Conservation (phyloP, 1,140 invertebrate species). For the Hycleus phaleratus region DNA sequence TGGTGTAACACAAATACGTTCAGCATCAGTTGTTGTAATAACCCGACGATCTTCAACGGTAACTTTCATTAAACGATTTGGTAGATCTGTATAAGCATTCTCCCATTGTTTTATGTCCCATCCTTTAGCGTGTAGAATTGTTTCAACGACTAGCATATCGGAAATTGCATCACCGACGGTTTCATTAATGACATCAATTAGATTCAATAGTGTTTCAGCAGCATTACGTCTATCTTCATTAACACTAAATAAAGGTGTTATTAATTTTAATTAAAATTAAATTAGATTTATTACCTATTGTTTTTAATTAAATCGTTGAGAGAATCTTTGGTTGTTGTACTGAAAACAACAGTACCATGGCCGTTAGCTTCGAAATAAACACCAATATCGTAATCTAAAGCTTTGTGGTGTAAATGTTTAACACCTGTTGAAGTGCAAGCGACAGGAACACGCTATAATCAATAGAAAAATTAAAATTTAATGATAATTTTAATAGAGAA, state of each 20-base stretch:
- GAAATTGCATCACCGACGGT: constrained; percentile 96
- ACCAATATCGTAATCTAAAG: constrained; percentile 86
- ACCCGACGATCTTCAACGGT: constrained; percentile 75
- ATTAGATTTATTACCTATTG: constrained; percentile 16
- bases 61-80: constrained; percentile 84
- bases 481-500: neutral
- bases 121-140: constrained; percentile 71
- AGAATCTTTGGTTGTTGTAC: constrained; percentile 50
- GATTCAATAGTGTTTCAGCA: constrained; percentile 51
- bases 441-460: constrained; percentile 73
- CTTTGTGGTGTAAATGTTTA: constrained; percentile 93
- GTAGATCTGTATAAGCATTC: constrained; percentile 73
- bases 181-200: constrained; percentile 88
- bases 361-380: constrained; percentile 99
- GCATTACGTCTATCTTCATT: constrained; percentile 38
- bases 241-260: constrained; percentile 30
- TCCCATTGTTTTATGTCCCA: constrained; percentile 78
- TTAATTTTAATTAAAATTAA: neutral
- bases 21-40: constrained; percentile 81
- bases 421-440: constrained; percentile 92
- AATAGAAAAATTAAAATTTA: neutral
- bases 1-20: constrained; percentile 69
- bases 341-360: constrained; percentile 90
- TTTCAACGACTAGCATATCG: constrained; percentile 90
- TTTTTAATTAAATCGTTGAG: constrained; percentile 42